phyloP scores from a whole-genome alignment of 2,797 vertebrate species.

The Sitta carolinensis region DNA sequence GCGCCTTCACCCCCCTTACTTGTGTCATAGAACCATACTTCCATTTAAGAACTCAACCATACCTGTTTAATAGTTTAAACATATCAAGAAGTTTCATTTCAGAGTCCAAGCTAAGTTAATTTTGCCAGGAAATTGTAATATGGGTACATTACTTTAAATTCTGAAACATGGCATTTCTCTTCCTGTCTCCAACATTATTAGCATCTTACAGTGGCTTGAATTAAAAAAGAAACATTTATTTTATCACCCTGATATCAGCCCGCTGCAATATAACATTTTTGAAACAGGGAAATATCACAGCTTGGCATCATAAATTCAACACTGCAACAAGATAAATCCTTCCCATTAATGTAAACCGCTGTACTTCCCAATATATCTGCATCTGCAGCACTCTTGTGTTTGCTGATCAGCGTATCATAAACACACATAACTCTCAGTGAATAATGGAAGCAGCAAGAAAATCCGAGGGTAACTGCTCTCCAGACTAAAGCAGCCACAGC shows the following conservation, averaged over 20 bases:
- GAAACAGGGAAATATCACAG: constrained; percentile 51
- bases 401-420: constrained; percentile 39
- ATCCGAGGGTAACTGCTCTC: not conserved
- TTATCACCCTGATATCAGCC: constrained; percentile 53
- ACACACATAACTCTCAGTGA: constrained; percentile 60
- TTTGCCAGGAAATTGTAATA: constrained; percentile 21
- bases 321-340: constrained; percentile 61
- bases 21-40: not conserved
- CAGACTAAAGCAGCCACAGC: constrained; percentile 26
- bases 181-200: constrained; percentile 35
- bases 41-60: not conserved
- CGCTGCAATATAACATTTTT: constrained; percentile 46
- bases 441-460: constrained; percentile 16
- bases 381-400: constrained; percentile 33
- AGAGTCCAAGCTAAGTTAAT: not conserved
- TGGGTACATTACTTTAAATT: not conserved
- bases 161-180: not conserved
- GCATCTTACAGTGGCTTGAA: constrained; percentile 40
- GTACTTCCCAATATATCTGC: constrained; percentile 46
- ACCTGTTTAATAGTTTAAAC: not conserved
- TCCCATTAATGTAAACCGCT: constrained; percentile 52
- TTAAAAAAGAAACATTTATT: constrained; percentile 60
- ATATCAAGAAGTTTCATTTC: constrained; percentile 21
- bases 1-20: not conserved
- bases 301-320: constrained; percentile 50